These are phyloP conservation scores for Umimayanthus kanabou DNA, from an alignment of 92 coral and sea anemone species.

Conservation along the genomic window DNA sequence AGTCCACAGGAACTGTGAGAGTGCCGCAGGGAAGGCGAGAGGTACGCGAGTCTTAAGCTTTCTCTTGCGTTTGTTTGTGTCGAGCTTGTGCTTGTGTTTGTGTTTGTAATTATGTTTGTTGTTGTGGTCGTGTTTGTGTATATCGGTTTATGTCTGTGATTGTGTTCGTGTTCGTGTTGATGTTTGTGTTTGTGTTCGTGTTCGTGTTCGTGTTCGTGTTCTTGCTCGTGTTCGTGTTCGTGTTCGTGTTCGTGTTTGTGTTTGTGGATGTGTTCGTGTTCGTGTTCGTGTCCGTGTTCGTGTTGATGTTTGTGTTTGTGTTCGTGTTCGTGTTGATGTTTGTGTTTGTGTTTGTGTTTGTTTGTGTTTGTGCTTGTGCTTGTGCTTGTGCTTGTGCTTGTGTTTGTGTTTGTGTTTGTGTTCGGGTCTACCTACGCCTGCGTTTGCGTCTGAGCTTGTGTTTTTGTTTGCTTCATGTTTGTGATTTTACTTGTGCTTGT, in stretches of 20 bases:
- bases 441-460: too few species aligned
- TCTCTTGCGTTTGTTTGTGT: not conserved
- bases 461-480: too few species aligned
- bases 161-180: too few species aligned
- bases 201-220: not conserved
- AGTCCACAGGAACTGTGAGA: slow-evolving; percentile 72
- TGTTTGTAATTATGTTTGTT: too few species aligned
- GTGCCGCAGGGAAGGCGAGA: slow-evolving; percentile 81
- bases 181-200: too few species aligned
- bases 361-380: not conserved
- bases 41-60: slow-evolving; percentile 37
- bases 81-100: too few species aligned
- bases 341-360: not conserved
- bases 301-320: not conserved
- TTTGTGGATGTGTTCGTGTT: too few species aligned
- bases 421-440: too few species aligned
- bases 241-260: too few species aligned
- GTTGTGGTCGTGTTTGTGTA: not conserved
- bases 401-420: too few species aligned
- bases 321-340: not conserved
- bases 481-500: not conserved
- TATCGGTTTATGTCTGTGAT: too few species aligned
- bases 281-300: not conserved
- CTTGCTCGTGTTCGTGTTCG: not conserved
- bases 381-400: too few species aligned